Percentiles rank a stretch among this genome's conserved stretches.
These are phyloP conservation scores for Dryadula phaetusa DNA, from an alignment of 2,888 invertebrate species.

Conservation along the genomic window DNA sequence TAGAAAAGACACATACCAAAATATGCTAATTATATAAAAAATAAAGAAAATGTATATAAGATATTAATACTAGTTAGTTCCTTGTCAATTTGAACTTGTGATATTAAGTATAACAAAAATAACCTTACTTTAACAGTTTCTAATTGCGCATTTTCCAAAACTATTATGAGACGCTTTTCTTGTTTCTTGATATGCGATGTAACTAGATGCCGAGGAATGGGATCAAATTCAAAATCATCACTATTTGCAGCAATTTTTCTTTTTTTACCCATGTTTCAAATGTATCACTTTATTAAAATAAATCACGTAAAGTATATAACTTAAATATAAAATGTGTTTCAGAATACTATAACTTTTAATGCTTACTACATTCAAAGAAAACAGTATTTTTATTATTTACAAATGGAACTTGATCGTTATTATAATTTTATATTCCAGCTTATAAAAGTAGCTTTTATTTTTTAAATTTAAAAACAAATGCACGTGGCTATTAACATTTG, in stretches of 20 bases:
- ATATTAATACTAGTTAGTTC: no score
- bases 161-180: slow-evolving; percentile 95
- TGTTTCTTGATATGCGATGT: slow-evolving; percentile 91
- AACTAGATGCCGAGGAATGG: slow-evolving; percentile 90
- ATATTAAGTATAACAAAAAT: not conserved
- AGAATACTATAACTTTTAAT: not conserved
- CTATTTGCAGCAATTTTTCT: slow-evolving; percentile 77
- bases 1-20: no score
- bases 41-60: no score
- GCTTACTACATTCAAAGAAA: not conserved
- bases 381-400: not conserved
- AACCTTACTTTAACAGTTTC: slow-evolving; percentile 95
- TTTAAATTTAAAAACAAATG: slow-evolving; percentile 7
- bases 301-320: not conserved
- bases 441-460: not conserved
- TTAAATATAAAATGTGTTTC: not conserved
- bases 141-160: slow-evolving; percentile 96
- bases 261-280: slow-evolving; percentile 72
- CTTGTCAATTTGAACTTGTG: not conserved
- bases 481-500: slow-evolving; percentile 3
- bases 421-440: not conserved
- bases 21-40: no score
- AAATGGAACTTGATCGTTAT: not conserved
- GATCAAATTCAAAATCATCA: slow-evolving; percentile 91
- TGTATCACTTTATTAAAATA: not conserved